Percentiles rank a stretch among this genome's conserved stretches.
Evolutionary conservation across 2,113 vertebrate genomes (phyloP).

Genomic region (Bujurquina vittata): DNA sequence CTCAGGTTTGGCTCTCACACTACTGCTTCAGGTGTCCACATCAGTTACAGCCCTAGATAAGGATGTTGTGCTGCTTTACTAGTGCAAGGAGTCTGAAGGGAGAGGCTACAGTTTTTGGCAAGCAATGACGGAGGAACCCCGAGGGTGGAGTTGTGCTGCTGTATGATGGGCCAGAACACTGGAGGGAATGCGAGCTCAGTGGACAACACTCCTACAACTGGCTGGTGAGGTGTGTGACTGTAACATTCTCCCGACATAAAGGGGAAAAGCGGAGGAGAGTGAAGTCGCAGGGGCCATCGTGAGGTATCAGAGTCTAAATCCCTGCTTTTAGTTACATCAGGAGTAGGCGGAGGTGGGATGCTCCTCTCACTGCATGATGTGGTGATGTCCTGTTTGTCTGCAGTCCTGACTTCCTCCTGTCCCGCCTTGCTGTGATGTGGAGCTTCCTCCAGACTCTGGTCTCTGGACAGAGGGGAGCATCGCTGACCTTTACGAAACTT

Average conservation of each 20-base stretch:
- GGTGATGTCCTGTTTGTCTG: constrained; percentile 45
- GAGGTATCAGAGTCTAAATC: constrained; percentile 48
- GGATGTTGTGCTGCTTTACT: constrained; percentile 49
- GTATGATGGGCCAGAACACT: constrained; percentile 73
- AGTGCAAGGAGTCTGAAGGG: constrained; percentile 61
- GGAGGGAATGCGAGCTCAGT: constrained; percentile 64
- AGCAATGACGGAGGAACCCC: constrained; percentile 35
- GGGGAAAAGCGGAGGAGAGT: constrained; percentile 57
- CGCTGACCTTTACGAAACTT: constrained; percentile 85
- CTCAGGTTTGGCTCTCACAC: neutral
- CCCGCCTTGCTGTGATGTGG: neutral
- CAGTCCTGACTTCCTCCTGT: constrained; percentile 27
- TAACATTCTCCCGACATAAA: constrained; percentile 60
- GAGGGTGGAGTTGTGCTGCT: constrained; percentile 58
- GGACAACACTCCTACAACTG: constrained; percentile 67
- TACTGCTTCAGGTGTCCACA: constrained; percentile 5
- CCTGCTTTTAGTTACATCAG: constrained; percentile 22
- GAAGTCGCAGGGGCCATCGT: constrained; percentile 36
- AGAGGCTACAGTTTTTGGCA: constrained; percentile 65
- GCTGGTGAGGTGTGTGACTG: constrained; percentile 55
- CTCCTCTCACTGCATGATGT: constrained; percentile 25
- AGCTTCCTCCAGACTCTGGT: constrained; percentile 32
- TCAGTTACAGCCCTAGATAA: constrained; percentile 68
- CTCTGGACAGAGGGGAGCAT: constrained; percentile 52
- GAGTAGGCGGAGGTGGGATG: constrained; percentile 25